Base-by-base conservation (phyloP, 2,113 vertebrate species). In the Ictidomys tridecemlineatus region DNA sequence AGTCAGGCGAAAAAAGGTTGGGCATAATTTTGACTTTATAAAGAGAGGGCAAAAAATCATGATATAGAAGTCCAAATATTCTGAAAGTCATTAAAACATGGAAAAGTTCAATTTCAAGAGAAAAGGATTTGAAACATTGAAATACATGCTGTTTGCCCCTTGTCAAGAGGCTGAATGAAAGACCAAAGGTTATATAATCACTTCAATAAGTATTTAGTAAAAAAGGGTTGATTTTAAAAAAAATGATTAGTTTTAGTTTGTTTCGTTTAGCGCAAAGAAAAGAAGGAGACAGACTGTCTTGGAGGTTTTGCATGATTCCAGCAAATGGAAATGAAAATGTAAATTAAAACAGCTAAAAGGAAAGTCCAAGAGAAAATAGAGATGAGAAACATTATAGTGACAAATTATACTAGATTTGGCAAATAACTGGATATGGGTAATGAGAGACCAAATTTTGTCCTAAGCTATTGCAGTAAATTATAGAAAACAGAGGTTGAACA, bases 11-110 rank as follows among this genome's bases (percentile, higher is more conserved):
- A 80, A 1, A 20, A 79, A 94, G 20, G 8, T 74, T 78, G 39
- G 34, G 1, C 18, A 78, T 69, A 93, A 95, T 78, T 87, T 70
- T 96, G 80, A 90, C 30, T 92, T n/a, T 4, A 14, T 90, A 61
- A 28, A 37, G 69, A 17, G 53, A 79, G 51, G 45, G 37, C 42
- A 78, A 76, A 85, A 76, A 74, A 74, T 32, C 10, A 61, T 39
- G 39, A 42, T 74, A 5, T 84, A 4, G 30, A 87, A 84, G 8
- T 76, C 63, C 42, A 84, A 63, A 30, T 11, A 17, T 42, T 58
- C 32, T 63, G 8, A 84, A 85, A 53, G 69, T 37, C 2, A 4
- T 32, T 18, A 4, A 45, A 86, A 58, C 13, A 34, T 17, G 12
- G 9, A 42, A 5, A 45, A 61, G 16, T 70, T 95, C 20, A 83